Conservation (phyloP, 2,113 vertebrate genomes). For the Brachionichthys hirsutus region DNA sequence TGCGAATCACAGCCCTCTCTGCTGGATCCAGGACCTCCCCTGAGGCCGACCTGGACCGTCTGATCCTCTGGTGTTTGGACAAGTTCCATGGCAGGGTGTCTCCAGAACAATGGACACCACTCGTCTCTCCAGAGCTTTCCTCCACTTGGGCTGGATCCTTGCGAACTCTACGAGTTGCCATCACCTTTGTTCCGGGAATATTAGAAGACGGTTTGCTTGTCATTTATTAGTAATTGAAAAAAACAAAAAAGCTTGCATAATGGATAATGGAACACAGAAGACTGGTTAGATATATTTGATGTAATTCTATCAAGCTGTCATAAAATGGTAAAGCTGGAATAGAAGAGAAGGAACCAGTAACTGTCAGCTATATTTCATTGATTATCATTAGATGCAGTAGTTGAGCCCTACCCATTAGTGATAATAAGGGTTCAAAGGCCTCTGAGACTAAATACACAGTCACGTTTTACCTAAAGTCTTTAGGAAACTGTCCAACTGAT, state of each 20-base stretch:
- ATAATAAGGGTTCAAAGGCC: neutral
- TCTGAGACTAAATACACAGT: neutral
- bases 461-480: neutral
- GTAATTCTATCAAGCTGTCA: too few species aligned
- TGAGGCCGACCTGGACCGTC: conserved; percentile 76
- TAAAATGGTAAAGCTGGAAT: too few species aligned
- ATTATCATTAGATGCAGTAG: neutral
- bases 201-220: neutral
- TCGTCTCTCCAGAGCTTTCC: conserved; percentile 66
- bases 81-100: conserved; percentile 96
- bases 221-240: too few species aligned
- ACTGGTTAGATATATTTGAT: too few species aligned
- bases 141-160: conserved; percentile 61
- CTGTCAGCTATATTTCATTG: neutral
- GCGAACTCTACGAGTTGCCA: conserved; percentile 68
- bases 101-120: conserved; percentile 72
- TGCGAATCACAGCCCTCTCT: conserved; percentile 88
- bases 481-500: neutral
- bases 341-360: too few species aligned
- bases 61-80: conserved; percentile 85
- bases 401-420: neutral
- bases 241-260: neutral
- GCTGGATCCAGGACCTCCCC: conserved; percentile 89
- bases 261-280: too few species aligned
- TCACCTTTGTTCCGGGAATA: conserved; percentile 49